Base-by-base conservation (phyloP, 2,888 invertebrate genomes). In the Hypomecis punctinalis region DNA sequence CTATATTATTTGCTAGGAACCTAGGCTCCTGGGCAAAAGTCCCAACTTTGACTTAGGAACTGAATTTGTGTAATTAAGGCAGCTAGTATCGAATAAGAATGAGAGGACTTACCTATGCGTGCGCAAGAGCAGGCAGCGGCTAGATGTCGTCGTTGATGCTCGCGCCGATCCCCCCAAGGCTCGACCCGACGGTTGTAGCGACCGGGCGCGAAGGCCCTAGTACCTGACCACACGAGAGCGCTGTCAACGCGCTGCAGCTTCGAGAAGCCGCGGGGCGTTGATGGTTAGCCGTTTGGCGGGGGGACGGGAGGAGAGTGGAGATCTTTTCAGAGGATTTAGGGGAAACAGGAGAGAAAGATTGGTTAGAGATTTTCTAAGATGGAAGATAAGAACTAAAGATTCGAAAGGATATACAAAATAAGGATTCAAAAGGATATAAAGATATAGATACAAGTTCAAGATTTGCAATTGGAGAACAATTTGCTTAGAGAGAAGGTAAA, bases 181-280 rank as follows among this genome's bases (percentile, higher is more conserved):
- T 90, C 89, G 89, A 74, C 89, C 91, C 90, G 90, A 85, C 81
- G 83, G 76, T 82, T 82, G 81, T 84, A 86, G 88, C 87, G 90
- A 90, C 91, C 91, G 91, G 90, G 92, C 92, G 90, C 90, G 86
- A 75, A 83, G 90, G 90, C 91, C 91, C 90, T 90, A 91, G 91
- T 91, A 92, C 91, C 93, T 93, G 91, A 86, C 85, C 83, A 83
- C 78, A 83, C 84, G 83, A 86, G 85, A 83, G 82, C 82, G 85
- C 80, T 68, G 75, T 86, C 86, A 89, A 81, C 85, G 76, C 82
- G 77, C 76, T 60, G 82, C 82, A 78, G 81, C 82, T 10, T 36
- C 79, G 60, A n/a, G 5, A 57, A 74, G 82, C 83, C 83, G 70
- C 82, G 58, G 81, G 76, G 79, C 77, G 80, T 69, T 80, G 82